phyloP scores from a whole-genome alignment of 1,140 invertebrate species.

The Zaprionus camerounensis region DNA sequence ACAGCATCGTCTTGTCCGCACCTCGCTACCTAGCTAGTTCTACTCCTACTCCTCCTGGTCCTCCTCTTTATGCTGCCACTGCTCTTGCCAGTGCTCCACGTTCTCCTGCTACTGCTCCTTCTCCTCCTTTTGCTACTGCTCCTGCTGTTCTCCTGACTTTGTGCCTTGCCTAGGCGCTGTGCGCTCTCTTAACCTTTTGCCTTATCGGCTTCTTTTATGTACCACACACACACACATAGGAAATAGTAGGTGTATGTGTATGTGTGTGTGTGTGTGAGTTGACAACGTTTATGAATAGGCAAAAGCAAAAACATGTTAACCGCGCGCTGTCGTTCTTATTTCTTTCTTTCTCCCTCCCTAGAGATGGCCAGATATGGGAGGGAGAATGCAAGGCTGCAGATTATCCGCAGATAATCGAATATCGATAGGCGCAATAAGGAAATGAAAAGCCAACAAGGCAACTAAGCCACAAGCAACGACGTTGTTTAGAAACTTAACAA shows the following conservation, averaged over 20 bases:
- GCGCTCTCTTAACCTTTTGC: conserved; percentile 69
- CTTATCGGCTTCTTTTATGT: conserved; percentile 61
- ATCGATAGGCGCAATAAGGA: conserved; percentile 16
- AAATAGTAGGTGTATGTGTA: conserved; percentile 21
- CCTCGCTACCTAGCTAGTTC: conserved; percentile 18
- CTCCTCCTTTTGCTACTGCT: background rate
- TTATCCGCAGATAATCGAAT: conserved; percentile 22
- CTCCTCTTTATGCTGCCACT: background rate
- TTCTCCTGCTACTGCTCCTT: background rate
- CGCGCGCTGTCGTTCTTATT: conserved; percentile 20
- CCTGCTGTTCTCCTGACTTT: conserved; percentile 4
- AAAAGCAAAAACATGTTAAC: conserved; percentile 34
- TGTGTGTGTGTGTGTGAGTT: conserved; percentile 39
- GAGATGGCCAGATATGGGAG: conserved; percentile 7
- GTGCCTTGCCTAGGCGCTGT: background rate
- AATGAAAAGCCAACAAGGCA: background rate
- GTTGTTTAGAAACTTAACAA: background rate
- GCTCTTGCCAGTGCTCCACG: background rate
- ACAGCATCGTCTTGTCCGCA: conserved; percentile 41
- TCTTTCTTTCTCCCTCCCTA: conserved; percentile 1
- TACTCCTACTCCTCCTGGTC: background rate
- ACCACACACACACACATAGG: conserved; percentile 14
- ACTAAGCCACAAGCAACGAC: background rate
- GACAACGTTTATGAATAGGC: conserved; percentile 63
- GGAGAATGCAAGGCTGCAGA: background rate